Conservation (phyloP, 2,888 invertebrate species). For the Amiota minor region DNA sequence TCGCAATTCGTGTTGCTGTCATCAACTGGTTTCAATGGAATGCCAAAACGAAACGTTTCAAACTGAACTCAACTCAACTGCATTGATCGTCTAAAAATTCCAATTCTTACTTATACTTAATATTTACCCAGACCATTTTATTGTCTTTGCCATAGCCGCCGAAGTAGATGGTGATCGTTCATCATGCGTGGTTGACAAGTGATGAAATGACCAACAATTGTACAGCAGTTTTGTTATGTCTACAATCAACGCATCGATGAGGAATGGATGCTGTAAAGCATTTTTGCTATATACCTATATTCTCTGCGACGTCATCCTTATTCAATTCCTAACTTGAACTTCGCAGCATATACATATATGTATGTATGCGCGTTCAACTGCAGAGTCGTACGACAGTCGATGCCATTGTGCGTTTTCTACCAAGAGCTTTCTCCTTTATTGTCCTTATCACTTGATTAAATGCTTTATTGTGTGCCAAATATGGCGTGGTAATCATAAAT, state of each 20-base stretch:
- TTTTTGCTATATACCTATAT: conserved; percentile 39
- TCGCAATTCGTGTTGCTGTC: conserved; percentile 60
- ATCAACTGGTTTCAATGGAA: conserved; percentile 58
- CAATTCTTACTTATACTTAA: not conserved
- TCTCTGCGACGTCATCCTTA: conserved; percentile 35
- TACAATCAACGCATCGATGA: conserved; percentile 45
- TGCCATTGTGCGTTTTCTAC: not conserved
- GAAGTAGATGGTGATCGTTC: conserved; percentile 50
- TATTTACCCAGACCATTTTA: not conserved
- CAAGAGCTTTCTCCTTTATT: conserved; percentile 63
- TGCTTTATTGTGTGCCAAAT: conserved; percentile 58
- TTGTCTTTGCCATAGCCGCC: conserved; percentile 1
- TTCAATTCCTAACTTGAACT: not conserved
- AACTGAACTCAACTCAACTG: not conserved
- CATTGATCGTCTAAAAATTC: not conserved
- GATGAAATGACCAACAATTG: conserved; percentile 65
- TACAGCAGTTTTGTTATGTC: conserved; percentile 58
- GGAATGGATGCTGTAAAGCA: conserved; percentile 58
- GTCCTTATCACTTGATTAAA: conserved; percentile 67
- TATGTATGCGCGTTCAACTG: not conserved
- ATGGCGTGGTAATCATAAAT: conserved; percentile 61
- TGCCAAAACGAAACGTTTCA: conserved; percentile 38
- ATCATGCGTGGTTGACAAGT: conserved; percentile 64
- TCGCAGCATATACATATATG: too few relatives aligned
- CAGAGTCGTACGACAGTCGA: too few relatives aligned